Conservation (phyloP, 1,140 invertebrate genomes). For the Tetragnatha versicolor region DNA sequence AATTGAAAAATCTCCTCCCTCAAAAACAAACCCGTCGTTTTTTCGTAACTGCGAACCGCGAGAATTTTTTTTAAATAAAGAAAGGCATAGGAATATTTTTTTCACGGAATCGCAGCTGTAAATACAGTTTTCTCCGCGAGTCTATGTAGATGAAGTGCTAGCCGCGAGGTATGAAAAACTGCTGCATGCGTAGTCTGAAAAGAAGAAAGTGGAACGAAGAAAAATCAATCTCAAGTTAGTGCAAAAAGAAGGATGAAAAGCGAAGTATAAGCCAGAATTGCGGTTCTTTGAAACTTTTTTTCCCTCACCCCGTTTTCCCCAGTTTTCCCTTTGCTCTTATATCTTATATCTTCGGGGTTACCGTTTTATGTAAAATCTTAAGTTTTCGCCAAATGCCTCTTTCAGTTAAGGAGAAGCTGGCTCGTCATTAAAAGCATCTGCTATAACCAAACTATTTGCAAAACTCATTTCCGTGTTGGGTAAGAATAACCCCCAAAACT, state of each 20-base stretch:
- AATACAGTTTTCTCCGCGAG: neutral
- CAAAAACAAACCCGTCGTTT: no score
- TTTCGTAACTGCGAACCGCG: neutral
- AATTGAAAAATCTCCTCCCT: no score
- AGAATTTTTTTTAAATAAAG: slow-evolving; percentile 5
- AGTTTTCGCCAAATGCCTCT: no score
- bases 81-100: neutral
- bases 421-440: no score
- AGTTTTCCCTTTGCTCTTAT: no score
- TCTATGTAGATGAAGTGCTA: slow-evolving; percentile 30
- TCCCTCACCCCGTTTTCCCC: no score
- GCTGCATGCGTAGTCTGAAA: slow-evolving; percentile 19
- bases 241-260: neutral
- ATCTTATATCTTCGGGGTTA: no score
- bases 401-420: no score
- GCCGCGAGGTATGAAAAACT: slow-evolving; percentile 35
- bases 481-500: no score
- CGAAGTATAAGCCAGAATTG: neutral
- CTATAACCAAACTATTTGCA: no score
- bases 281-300: slow-evolving; percentile 13
- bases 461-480: no score
- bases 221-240: slow-evolving; percentile 27
- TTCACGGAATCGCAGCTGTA: slow-evolving; percentile 10
- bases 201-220: neutral
- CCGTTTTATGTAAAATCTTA: no score